Conservation (phyloP, 2,888 invertebrate genomes). For the Archaeoteleia sp. region DNA sequence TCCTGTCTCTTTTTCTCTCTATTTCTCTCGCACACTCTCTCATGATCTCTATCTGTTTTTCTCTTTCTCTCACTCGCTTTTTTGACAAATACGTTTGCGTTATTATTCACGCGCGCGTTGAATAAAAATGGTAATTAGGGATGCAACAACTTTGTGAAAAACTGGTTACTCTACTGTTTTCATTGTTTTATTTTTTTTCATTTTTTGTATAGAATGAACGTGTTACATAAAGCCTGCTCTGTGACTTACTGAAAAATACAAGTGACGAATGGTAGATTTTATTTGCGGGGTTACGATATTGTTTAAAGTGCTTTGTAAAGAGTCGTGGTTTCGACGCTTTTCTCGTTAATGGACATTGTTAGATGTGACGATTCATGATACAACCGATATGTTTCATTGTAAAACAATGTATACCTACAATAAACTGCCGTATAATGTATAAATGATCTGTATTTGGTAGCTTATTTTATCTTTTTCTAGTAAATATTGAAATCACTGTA, state of each 20-base stretch:
- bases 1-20: too few relatives aligned
- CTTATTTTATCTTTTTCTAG: too few relatives aligned
- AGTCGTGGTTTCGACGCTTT: constrained; percentile 23
- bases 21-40: too few relatives aligned
- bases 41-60: too few relatives aligned
- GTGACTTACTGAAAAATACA: constrained; percentile 42
- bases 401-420: too few relatives aligned
- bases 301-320: constrained; percentile 45
- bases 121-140: constrained; percentile 49
- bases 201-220: constrained; percentile 20
- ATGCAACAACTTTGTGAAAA: constrained; percentile 45
- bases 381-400: too few relatives aligned
- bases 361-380: too few relatives aligned
- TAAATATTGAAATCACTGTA: too few relatives aligned
- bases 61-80: too few relatives aligned
- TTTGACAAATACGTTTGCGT: constrained; percentile 42
- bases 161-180: constrained; percentile 35
- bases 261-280: constrained; percentile 44
- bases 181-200: constrained; percentile 14
- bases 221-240: constrained; percentile 30
- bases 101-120: constrained; percentile 41
- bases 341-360: too few relatives aligned
- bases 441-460: too few relatives aligned
- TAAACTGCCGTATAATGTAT: too few relatives aligned
- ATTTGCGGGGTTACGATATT: constrained; percentile 39